Percentiles rank a stretch among this genome's conserved stretches.
These are phyloP conservation scores for Pardosa pseudoannulata DNA, from an alignment of 2,888 invertebrate species.

Conservation along the genomic window DNA sequence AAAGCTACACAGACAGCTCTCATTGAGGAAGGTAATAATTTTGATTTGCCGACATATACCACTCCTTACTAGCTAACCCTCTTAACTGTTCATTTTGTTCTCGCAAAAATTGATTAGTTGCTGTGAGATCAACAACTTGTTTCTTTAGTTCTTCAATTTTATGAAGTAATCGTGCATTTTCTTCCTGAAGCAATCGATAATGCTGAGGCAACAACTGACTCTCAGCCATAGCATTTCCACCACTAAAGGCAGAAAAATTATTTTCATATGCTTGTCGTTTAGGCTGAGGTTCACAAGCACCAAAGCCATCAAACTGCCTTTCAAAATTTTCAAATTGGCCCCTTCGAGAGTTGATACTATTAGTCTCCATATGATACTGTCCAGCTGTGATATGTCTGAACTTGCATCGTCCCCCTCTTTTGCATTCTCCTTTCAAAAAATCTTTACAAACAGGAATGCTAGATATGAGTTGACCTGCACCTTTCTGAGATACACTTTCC, in stretches of 20 bases:
- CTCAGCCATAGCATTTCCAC: constrained; percentile 42
- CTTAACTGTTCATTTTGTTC: constrained; percentile 87
- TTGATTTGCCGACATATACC: constrained; percentile 64
- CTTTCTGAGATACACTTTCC: constrained; percentile 74
- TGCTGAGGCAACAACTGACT: constrained; percentile 62
- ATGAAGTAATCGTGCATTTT: constrained; percentile 83
- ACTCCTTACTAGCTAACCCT: constrained; percentile 59
- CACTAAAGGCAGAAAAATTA: constrained; percentile 33
- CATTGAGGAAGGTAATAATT: constrained; percentile 62
- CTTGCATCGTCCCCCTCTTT: constrained; percentile 80
- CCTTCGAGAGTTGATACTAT: constrained; percentile 19
- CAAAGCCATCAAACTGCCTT: constrained; percentile 70
- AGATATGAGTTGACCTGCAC: constrained; percentile 71
- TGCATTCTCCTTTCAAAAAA: constrained; percentile 81
- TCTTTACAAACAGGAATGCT: constrained; percentile 82
- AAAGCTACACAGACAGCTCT: constrained; percentile 41
- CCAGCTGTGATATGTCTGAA: constrained; percentile 78
- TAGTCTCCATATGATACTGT: constrained; percentile 63
- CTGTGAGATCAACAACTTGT: constrained; percentile 85
- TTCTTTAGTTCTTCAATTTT: constrained; percentile 85
- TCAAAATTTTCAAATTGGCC: constrained; percentile 71
- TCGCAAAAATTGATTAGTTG: constrained; percentile 87
- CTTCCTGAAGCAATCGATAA: constrained; percentile 80
- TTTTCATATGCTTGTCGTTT: constrained; percentile 73
- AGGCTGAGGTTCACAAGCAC: constrained; percentile 74